phyloP scores from a whole-genome alignment of 1,140 invertebrate species.

The Onthophagus taurus region DNA sequence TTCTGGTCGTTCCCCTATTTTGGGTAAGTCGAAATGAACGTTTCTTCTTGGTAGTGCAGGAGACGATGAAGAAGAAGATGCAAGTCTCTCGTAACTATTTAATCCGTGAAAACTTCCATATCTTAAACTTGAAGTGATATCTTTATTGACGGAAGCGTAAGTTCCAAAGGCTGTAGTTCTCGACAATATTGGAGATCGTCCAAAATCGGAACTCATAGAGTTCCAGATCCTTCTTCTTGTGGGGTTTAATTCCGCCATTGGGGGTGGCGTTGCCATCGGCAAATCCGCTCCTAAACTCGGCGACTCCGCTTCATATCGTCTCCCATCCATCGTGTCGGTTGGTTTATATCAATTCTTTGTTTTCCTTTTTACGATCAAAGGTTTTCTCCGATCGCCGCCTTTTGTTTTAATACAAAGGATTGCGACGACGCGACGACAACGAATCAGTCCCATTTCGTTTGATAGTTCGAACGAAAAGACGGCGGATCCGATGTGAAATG shows the following conservation, averaged over 20 bases:
- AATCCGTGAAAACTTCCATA: not conserved
- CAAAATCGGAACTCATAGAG: slow-evolving; percentile 24
- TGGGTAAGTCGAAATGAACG: not conserved
- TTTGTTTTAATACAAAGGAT: no score
- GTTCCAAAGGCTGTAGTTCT: slow-evolving; percentile 17
- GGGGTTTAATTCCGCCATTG: slow-evolving; percentile 33
- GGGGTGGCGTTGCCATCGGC: slow-evolving; percentile 34
- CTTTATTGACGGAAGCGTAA: slow-evolving; percentile 11
- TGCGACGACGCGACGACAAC: no score
- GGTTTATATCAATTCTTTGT: no score
- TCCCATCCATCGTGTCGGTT: no score
- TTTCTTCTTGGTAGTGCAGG: not conserved
- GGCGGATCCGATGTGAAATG: no score
- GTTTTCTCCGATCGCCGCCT: not conserved
- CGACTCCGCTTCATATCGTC: no score
- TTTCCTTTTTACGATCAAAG: no score
- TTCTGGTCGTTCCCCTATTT: not conserved
- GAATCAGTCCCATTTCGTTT: no score
- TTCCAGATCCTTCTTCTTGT: slow-evolving; percentile 26
- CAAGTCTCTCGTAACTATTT: not conserved
- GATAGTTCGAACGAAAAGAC: no score
- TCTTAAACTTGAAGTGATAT: slow-evolving; percentile 8
- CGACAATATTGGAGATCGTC: slow-evolving; percentile 26
- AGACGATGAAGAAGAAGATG: no score
- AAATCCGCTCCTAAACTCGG: slow-evolving; percentile 28